Conservation (phyloP, 2,113 vertebrate genomes). For the Carassius gibelio region DNA sequence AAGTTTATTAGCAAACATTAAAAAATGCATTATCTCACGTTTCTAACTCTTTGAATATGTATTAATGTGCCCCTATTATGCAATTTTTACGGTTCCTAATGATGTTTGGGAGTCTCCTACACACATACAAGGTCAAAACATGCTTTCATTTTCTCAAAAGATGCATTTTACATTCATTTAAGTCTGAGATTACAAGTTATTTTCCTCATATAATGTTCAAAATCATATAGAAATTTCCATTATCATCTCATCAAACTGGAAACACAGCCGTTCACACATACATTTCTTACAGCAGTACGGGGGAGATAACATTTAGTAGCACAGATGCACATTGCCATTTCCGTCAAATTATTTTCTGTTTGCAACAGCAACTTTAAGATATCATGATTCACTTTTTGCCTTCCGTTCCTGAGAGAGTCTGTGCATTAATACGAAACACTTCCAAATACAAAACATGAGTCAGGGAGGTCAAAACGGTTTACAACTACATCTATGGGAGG, state of each 20-base stretch:
- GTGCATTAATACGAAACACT: background rate
- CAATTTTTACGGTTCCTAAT: too few species aligned
- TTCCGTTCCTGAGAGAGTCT: background rate
- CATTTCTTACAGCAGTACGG: background rate
- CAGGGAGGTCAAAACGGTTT: background rate
- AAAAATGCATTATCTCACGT: too few species aligned
- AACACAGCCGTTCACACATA: background rate
- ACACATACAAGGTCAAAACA: too few species aligned
- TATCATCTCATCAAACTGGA: background rate
- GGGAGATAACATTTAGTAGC: background rate
- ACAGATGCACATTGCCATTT: background rate
- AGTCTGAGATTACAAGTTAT: background rate
- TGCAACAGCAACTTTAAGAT: slow-evolving; percentile 27
- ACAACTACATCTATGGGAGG: too few species aligned
- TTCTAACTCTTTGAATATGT: too few species aligned
- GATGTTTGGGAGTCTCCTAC: too few species aligned
- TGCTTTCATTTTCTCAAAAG: too few species aligned
- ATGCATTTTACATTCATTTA: too few species aligned
- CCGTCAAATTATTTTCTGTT: slow-evolving; percentile 21
- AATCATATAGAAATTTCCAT: background rate
- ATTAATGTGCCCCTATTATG: too few species aligned
- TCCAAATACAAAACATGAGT: background rate
- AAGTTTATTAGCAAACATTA: too few species aligned
- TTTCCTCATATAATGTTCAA: background rate
- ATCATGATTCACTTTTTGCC: slow-evolving; percentile 18